Evolutionary conservation across 2,113 vertebrate species (phyloP), one percentile per base, ranked within the genome.

Genomic region (Zosterops hypoxanthus): DNA sequence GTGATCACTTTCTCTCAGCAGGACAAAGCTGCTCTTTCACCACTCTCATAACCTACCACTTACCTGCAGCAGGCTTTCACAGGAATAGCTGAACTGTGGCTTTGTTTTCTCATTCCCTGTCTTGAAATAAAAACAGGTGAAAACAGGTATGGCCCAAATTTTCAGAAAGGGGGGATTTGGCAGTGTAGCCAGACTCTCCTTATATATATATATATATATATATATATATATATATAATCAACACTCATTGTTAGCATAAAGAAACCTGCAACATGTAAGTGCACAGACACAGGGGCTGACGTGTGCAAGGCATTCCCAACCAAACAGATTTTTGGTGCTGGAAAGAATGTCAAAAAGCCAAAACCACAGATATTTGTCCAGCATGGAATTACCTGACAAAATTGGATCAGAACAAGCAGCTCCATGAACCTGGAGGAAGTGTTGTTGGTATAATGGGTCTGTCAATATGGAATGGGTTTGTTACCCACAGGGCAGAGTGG

Each of bases 11-110:
- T 85, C 41, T 95, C 65, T 86, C 69, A 91, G 86, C 83, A 93
- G 84, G 89, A 77, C 44, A 85, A 88, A 95, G 41, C 47, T 78
- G 50, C 31, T 81, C 47, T 93, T 93, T 96, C 91, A 65, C 57
- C 3, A 33, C 91, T 80, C 76, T 68, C 52, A 61, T 6, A 73
- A 90, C 65, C 78, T 36, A 16, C 39, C 52, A 55, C 29, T 72
- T 94, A 70, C 23, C 57, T 69, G 65, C 41, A 78, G 49, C 49
- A 85, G 53, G 60, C 44, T 95, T 87, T 94, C 72, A 61, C 41
- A 93, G 80, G 82, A 91, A 92, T 1, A 28, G 41, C 46, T 69
- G 39, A 90, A 94, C 34, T 92, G 23, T 2, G 4, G 33, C 60
- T 93, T 80, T 76, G 53, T 70, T 81, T 79, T 84, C 49, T 42